Base-by-base conservation (phyloP, 2,888 invertebrate genomes). In the Clepsis dumicolana region DNA sequence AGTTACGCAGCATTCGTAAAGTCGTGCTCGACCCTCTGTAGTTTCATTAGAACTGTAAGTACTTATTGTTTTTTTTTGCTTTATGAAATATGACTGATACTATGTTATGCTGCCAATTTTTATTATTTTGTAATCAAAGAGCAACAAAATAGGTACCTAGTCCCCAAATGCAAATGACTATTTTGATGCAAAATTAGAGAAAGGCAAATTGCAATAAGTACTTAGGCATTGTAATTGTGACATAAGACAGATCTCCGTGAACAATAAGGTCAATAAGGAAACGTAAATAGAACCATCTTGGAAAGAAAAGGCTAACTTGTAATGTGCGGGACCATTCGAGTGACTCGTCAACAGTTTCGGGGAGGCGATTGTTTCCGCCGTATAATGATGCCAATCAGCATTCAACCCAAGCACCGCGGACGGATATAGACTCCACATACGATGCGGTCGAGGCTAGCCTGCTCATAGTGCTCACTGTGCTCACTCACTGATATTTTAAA, bases 371-470 rank as follows among this genome's bases (percentile, higher is more conserved):
- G 64, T 64, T 63, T 68, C 63, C 68, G 64, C 53, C 63, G 68
- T 21, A 57, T 68, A 59, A 68, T 59, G 64, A 59, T 35, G 53
- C 59, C 64, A 53, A 68, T 68, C 57, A 68, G 68, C 64, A 68
- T 68, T 68, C 68, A 68, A 41, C 50, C 21, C 64, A 24, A 50
- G 63, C 68, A 16, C 52, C 59, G 68, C 32, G 68, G 67, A 68
- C 68, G 68, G 68, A 68, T 68, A 68, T 68, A 68, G 68, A 57
- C 38, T 38, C 68, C 68, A 52, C 65, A 59, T 52, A 52, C 65
- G 65, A 65, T 38, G 53, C 63, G 63, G 35, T 63, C 68, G 68
- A 68, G 68, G 68, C 68, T 68, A 44, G 64, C 63, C 41, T 64
- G 60, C 32, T 59, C 59, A 59, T n/a, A n/a, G n/a, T n/a, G n/a